Conservation (phyloP, 1,140 invertebrate species). For the Trachymyrmex septentrionalis region DNA sequence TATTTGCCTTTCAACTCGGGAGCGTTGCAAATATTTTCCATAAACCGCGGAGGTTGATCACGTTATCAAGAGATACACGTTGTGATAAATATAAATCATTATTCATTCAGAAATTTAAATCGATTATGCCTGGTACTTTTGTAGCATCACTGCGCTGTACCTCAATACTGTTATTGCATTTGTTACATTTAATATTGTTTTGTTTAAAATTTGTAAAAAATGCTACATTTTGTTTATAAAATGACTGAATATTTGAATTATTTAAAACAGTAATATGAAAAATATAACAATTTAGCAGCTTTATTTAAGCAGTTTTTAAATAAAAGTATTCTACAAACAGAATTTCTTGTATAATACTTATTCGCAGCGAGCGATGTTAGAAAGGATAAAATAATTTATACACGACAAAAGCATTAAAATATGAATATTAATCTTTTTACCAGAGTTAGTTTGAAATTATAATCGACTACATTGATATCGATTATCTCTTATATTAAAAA, state of each 20-base stretch:
- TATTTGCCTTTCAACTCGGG: slow-evolving; percentile 54
- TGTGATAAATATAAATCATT: slow-evolving; percentile 52
- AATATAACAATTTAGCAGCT: too few relatives aligned
- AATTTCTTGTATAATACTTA: neutral
- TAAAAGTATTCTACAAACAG: neutral
- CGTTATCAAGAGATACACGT: slow-evolving; percentile 19
- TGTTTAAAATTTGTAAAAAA: neutral
- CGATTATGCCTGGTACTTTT: slow-evolving; percentile 23
- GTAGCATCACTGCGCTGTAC: neutral
- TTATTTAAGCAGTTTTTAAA: neutral
- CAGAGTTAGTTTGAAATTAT: slow-evolving; percentile 15
- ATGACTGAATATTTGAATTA: neutral
- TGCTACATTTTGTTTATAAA: neutral
- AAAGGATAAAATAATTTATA: slow-evolving; percentile 21
- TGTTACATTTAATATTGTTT: neutral
- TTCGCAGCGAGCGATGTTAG: neutral
- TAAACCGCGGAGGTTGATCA: slow-evolving; percentile 54
- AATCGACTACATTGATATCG: neutral
- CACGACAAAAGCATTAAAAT: neutral
- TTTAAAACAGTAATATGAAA: neutral
- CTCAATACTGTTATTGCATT: neutral
- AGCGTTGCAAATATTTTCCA: slow-evolving; percentile 48
- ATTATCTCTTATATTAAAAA: neutral
- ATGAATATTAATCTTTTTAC: neutral
- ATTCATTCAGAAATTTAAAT: slow-evolving; percentile 36